Percentiles rank a stretch among this genome's conserved stretches.
phyloP scores from a whole-genome alignment of 1,140 invertebrate species.

The Procambarus clarkii region DNA sequence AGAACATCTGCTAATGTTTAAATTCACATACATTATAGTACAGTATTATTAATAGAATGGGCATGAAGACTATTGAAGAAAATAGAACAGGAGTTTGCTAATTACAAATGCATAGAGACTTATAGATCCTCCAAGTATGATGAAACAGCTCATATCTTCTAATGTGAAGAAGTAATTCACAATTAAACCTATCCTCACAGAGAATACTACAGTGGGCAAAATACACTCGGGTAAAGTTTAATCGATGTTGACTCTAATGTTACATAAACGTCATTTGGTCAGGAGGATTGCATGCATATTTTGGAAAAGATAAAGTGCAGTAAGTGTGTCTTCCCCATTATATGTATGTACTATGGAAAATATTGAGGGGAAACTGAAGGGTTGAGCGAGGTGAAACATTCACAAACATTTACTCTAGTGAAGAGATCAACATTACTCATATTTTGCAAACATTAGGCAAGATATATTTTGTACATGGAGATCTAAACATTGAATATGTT shows the following conservation, averaged over 20 bases:
- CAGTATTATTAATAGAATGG: not conserved
- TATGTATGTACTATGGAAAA: not conserved
- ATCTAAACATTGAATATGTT: not conserved
- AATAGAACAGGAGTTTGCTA: not conserved
- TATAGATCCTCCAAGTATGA: not conserved
- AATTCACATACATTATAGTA: not conserved
- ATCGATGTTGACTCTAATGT: too few relatives aligned
- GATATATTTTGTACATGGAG: conserved; percentile 5
- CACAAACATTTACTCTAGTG: not conserved
- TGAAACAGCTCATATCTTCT: not conserved
- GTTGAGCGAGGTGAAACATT: not conserved
- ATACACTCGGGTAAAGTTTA: too few relatives aligned
- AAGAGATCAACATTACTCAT: not conserved
- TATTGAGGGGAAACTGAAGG: not conserved
- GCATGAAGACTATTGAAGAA: not conserved
- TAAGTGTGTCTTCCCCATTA: not conserved
- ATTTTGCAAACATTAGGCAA: not conserved
- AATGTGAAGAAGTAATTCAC: not conserved
- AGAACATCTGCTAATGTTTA: not conserved
- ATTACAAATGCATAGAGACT: not conserved
- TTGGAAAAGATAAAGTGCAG: not conserved
- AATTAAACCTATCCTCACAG: not conserved
- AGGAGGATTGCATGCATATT: not conserved
- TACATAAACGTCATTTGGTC: too few relatives aligned
- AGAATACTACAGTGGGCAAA: not conserved